A percentile compares a stretch with the other conserved stretches of the same genome.
These are phyloP conservation scores for Pediacus dermestoides DNA, from an alignment of 2,888 invertebrate genomes.

Conservation along the genomic window DNA sequence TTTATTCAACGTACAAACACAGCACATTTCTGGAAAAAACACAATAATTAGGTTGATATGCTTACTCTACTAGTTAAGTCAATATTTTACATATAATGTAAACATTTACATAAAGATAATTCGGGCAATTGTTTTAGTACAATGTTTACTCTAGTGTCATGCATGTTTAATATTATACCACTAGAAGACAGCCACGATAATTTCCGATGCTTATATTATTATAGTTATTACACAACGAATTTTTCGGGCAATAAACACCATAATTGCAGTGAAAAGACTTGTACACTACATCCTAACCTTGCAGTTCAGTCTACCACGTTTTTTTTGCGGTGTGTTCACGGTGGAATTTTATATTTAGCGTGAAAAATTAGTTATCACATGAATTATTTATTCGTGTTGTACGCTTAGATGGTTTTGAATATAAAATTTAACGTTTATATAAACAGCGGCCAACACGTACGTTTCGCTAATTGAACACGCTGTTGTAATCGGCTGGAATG, in stretches of 20 bases:
- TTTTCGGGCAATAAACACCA: no score
- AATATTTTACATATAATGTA: background rate
- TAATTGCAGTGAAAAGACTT: no score
- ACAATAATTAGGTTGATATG: slow-evolving; percentile 1
- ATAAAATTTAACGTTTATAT: slow-evolving; percentile 30
- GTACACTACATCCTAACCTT: no score
- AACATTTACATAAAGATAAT: slow-evolving; percentile 1
- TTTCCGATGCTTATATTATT: no score
- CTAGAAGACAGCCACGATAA: no score
- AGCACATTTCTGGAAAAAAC: slow-evolving; percentile 2
- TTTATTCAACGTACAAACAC: slow-evolving; percentile 1
- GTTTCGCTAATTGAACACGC: slow-evolving; percentile 35
- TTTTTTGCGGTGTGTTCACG: background rate
- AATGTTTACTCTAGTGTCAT: background rate
- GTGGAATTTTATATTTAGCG: background rate
- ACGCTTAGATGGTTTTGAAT: slow-evolving; percentile 25
- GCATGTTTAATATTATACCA: no score
- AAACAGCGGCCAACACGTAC: slow-evolving; percentile 30
- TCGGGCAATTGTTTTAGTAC: background rate
- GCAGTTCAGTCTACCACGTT: no score
- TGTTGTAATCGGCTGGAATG: slow-evolving; percentile 30
- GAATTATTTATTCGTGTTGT: slow-evolving; percentile 29
- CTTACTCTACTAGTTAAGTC: background rate
- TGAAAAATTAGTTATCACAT: slow-evolving; percentile 23
- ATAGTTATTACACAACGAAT: no score